Evolutionary conservation across 2,888 invertebrate species (phyloP), one percentile per base, ranked within the genome.

Genomic region (Neria commutata): DNA sequence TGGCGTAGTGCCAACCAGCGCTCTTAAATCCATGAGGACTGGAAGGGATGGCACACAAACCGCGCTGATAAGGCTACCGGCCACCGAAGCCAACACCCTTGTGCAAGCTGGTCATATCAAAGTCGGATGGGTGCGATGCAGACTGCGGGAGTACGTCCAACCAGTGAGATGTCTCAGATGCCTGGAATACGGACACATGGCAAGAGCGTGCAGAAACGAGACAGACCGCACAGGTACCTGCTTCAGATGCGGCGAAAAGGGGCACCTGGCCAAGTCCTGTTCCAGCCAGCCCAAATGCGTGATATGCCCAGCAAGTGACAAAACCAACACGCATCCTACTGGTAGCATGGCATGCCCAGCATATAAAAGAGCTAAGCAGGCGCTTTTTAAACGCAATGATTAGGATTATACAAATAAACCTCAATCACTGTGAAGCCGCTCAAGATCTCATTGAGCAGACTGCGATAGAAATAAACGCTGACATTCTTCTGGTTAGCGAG

Each of bases 391-490:
- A n/a, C 6, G n/a, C 16, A n/a, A 48, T 48, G 26, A 21, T 48
- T 23, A 48, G n/a, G 48, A 8, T 17, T 19, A 48, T 48, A 24
- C 48, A 48, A n/a, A 48, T 50, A 25, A 24, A 50, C 25, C 50
- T 50, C 14, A 50, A 50, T 26, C 26, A 50, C 10, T 50, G 26
- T 16, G 50, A 50, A n/a, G 33, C 50, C 4, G 50, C 50, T 10
- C 50, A 50, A 25, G 50, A 50, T 16, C 25, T 50, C 10, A 11
- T 50, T 25, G 25, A 14, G 25, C 8, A 50, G 16, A 29, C 33
- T 4, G 33, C 16, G 16, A 4, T 4, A 4, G 50, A 50, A 11
- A 4, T 11, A 4, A 11, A 26, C 10, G 17, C 16, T 6, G 50
- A 50, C 23, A 19, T 51, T 14, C 34, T 23, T 5, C 3, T 51